A percentile compares a stretch with the other conserved stretches of the same genome.
phyloP scores from a whole-genome alignment of 2,888 invertebrate genomes.

The Gibbula magus region DNA sequence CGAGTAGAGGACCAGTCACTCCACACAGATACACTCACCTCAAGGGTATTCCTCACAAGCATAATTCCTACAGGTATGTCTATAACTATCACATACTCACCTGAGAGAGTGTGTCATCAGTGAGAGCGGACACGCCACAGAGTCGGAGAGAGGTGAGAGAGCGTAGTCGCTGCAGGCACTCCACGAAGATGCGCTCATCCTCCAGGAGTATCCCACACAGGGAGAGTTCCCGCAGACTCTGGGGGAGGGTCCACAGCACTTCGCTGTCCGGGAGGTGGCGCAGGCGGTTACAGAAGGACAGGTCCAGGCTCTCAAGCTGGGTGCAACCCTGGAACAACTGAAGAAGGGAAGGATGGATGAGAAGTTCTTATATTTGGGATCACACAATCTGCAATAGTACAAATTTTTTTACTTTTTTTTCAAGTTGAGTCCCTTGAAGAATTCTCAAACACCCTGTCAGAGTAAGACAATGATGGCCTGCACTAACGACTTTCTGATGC shows the following conservation, averaged over 20 bases:
- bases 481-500: too few relatives aligned
- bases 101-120: constrained; percentile 64
- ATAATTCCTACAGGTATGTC: too few relatives aligned
- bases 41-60: too few relatives aligned
- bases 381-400: too few relatives aligned
- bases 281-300: constrained; percentile 67
- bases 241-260: constrained; percentile 64
- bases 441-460: too few relatives aligned
- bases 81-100: constrained; percentile 39
- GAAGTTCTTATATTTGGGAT: too few relatives aligned
- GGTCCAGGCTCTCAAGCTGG: constrained; percentile 58
- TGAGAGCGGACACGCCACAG: constrained; percentile 69
- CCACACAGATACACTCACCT: too few relatives aligned
- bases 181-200: constrained; percentile 62
- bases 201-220: constrained; percentile 65
- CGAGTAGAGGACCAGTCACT: too few relatives aligned
- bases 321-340: constrained; percentile 67
- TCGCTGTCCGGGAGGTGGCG: constrained; percentile 52
- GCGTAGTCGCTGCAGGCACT: constrained; percentile 58
- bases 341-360: constrained; percentile 4
- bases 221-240: constrained; percentile 59
- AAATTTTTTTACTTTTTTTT: too few relatives aligned
- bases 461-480: too few relatives aligned
- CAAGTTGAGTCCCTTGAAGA: too few relatives aligned
- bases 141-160: constrained; percentile 56